A percentile compares a stretch with the other conserved stretches of the same genome.
Conservation (phyloP, 2,888 invertebrate genomes). For the Agonopterix subpropinquella region DNA sequence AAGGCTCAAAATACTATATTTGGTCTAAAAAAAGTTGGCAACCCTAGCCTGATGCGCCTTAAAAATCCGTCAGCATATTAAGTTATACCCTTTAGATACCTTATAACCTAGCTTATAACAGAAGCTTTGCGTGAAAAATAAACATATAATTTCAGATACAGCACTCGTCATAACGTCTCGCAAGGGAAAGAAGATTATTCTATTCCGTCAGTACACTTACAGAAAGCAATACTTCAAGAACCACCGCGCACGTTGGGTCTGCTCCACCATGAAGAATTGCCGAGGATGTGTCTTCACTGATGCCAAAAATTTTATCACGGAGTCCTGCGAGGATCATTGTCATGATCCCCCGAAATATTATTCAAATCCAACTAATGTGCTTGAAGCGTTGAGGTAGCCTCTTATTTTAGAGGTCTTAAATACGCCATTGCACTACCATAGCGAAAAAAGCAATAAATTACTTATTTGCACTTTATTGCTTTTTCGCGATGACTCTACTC, state of each 20-base stretch:
- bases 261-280: conserved; percentile 37
- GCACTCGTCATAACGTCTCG: conserved; percentile 29
- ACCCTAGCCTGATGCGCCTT: no score
- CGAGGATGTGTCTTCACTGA: conserved; percentile 33
- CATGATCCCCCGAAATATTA: conserved; percentile 38
- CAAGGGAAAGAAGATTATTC: conserved; percentile 37
- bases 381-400: conserved; percentile 23
- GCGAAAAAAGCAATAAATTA: no score
- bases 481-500: no score
- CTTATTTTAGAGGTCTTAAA: not conserved
- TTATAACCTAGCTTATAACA: no score
- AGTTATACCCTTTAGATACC: no score
- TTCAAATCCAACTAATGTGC: conserved; percentile 12
- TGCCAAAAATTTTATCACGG: conserved; percentile 21
- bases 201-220: conserved; percentile 35
- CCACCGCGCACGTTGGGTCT: conserved; percentile 31
- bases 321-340: conserved; percentile 25
- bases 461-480: no score
- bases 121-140: no score
- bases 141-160: conserved; percentile 20
- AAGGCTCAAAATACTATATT: no score
- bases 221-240: conserved; percentile 28
- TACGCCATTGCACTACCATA: no score
- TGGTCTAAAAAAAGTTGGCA: no score
- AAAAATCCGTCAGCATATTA: no score